A percentile compares a stretch with the other conserved stretches of the same genome.
Conservation (phyloP, 2,797 vertebrate genomes). For the Lateolabrax maculatus region DNA sequence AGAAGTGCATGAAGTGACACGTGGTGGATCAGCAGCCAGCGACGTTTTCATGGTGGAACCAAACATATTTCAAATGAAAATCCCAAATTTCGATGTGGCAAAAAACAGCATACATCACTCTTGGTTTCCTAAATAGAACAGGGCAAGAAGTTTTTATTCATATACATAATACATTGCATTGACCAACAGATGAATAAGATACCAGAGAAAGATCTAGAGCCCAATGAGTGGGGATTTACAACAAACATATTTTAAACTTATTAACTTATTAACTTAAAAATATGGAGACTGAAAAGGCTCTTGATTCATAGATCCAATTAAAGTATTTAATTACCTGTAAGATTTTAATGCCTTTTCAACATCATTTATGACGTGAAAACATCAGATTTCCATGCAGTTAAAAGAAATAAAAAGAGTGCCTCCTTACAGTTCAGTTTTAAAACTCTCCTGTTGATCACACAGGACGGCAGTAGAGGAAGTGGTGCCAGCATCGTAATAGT, state of each 20-base stretch:
- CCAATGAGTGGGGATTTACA: too few relatives aligned
- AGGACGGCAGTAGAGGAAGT: too few relatives aligned
- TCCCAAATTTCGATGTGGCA: not conserved
- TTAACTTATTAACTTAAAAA: too few relatives aligned
- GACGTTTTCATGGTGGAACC: not conserved
- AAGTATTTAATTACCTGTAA: not conserved
- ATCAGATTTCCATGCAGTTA: too few relatives aligned
- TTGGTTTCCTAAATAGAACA: not conserved
- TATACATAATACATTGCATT: not conserved
- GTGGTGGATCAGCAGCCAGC: constrained; percentile 10
- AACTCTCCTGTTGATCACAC: too few relatives aligned
- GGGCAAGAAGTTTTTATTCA: not conserved
- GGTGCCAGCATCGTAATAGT: too few relatives aligned
- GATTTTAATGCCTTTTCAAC: too few relatives aligned
- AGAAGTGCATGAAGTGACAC: not conserved
- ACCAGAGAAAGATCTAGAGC: too few relatives aligned
- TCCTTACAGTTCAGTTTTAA: too few relatives aligned
- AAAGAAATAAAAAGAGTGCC: too few relatives aligned
- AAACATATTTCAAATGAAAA: not conserved
- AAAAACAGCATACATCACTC: not conserved
- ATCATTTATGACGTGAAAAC: too few relatives aligned
- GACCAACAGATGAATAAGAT: not conserved
- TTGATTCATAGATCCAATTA: not conserved
- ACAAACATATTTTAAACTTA: too few relatives aligned
- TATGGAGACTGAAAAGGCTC: not conserved